Evolutionary conservation across 2,888 invertebrate species (phyloP), one percentile per base, ranked within the genome.

Genomic region (Mythimna ferrago): DNA sequence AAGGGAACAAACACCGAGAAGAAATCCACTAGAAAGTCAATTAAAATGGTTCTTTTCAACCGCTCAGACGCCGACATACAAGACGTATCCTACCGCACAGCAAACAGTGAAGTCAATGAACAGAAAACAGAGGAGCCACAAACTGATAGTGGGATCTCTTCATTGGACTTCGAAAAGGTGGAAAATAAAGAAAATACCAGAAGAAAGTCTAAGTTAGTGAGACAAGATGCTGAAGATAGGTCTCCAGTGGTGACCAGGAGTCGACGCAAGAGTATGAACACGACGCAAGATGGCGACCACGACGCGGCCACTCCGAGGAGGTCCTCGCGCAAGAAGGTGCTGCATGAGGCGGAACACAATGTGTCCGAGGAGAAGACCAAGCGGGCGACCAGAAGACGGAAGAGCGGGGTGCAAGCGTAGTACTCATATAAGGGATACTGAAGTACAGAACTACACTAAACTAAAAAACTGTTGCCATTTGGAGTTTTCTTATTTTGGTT

Each of bases 41-140:
- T 93, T 44, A 95, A 95, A 86, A 86, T 93, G 0, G 95, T 95
- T 0, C 87, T 95, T 0, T 95, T 96, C 74, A 85, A 93, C 65
- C 83, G 91, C 6, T 87, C 89, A 0, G 92, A 93, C 64, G 44
- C 66, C 0, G 88, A 88, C 2, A 57, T 71, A 7, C 71, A 81
- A 51, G 80, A 82, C 53, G 66, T 73, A 21, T 73, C 86, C 16
- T 75, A 76, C 62, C 65, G 60, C 19, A 78, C 76, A 2, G 73
- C 79, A 3, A 80, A 82, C 14, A 79, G 56, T 41, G 74, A 76
- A 0, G 6, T 64, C 44, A 61, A 66, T 44, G 78, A 75, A 32
- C 53, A 66, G 38, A 73, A 57, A 60, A 61, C 57, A 14, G 71
- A 64, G 16, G 69, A 66, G 35, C 56, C 71, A 61, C 73, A 80